phyloP scores from a whole-genome alignment of 2,797 vertebrate genomes.

The Salarias fasciatus region DNA sequence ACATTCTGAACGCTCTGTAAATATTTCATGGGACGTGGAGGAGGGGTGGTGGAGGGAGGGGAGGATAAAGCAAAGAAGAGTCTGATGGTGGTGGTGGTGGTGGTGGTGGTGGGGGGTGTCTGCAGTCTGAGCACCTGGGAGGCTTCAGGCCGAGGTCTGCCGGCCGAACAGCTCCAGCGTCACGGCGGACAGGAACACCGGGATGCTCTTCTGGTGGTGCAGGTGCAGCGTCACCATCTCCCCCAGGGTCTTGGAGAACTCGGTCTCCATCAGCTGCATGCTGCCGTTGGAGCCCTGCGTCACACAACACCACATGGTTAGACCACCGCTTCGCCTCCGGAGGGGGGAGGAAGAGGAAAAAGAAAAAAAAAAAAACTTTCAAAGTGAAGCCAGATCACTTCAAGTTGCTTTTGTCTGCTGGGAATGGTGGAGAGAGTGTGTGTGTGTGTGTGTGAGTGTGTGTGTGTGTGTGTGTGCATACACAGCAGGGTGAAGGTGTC shows the following conservation, averaged over 20 bases:
- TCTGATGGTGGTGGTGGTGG: no score
- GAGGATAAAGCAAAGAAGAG: background rate
- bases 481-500: conserved; percentile 73
- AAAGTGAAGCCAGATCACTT: conserved; percentile 58
- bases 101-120: no score
- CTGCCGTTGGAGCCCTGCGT: conserved; percentile 69
- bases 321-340: conserved; percentile 15
- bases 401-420: conserved; percentile 55
- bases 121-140: background rate
- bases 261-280: conserved; percentile 89
- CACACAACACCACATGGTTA: conserved; percentile 28
- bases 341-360: background rate
- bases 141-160: conserved; percentile 72
- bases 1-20: conserved; percentile 2
- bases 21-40: conserved; percentile 4
- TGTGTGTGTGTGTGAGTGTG: conserved; percentile 11
- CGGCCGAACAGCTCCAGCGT: conserved; percentile 94
- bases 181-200: conserved; percentile 85
- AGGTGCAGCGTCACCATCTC: conserved; percentile 93
- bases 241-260: conserved; percentile 87
- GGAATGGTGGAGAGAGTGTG: conserved; percentile 39
- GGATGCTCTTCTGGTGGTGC: conserved; percentile 95
- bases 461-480: conserved; percentile 25
- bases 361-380: conserved; percentile 37
- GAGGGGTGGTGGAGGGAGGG: no score